Evolutionary conservation across 2,113 vertebrate genomes (phyloP).

Genomic region (Hemicordylus capensis): DNA sequence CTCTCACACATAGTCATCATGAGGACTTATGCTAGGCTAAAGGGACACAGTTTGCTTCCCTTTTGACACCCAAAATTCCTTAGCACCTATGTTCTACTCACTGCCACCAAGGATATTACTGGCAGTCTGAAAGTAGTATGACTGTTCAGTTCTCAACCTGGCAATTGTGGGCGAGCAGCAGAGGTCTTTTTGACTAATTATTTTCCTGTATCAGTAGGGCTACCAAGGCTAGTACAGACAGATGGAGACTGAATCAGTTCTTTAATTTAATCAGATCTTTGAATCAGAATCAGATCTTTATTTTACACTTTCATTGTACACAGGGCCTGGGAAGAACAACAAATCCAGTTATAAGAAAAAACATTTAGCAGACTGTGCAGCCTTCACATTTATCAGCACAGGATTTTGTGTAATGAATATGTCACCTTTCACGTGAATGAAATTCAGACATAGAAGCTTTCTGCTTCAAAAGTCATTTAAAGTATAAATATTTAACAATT

Average conservation of each 20-base stretch:
- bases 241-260: not conserved
- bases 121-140: not conserved
- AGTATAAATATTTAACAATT: not conserved
- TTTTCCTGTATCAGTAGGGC: not conserved
- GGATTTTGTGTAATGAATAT: not conserved
- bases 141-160: constrained; percentile 12
- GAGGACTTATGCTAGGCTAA: not conserved
- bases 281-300: not conserved
- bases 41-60: not conserved
- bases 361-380: too few species aligned
- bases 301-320: not conserved
- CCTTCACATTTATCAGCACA: not conserved
- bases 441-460: not conserved
- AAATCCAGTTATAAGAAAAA: not conserved
- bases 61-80: not conserved
- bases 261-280: too few species aligned
- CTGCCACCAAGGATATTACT: not conserved
- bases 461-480: not conserved
- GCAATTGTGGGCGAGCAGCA: too few species aligned
- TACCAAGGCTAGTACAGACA: not conserved
- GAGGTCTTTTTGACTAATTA: too few species aligned
- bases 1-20: not conserved
- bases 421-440: not conserved
- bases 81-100: not conserved
- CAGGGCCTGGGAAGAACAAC: not conserved